A percentile compares a stretch with the other conserved stretches of the same genome.
Conservation (phyloP, 2,888 invertebrate genomes). For the Scelioninae gen. 1 region DNA sequence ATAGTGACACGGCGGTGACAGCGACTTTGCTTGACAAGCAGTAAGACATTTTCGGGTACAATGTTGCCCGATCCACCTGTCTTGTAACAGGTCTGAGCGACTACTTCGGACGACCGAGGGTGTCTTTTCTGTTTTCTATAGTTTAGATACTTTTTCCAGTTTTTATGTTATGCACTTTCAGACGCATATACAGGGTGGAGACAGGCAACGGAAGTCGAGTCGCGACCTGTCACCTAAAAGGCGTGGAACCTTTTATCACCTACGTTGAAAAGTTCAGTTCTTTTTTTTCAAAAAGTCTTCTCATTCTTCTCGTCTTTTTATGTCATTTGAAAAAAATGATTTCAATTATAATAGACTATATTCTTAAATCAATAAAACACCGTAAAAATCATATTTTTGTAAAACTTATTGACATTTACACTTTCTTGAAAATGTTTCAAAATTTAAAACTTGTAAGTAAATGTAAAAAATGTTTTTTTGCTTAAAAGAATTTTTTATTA, state of each 20-base stretch:
- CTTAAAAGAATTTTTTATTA: too few relatives aligned
- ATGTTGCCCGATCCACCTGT: slow-evolving; percentile 66
- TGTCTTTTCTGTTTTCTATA: slow-evolving; percentile 57
- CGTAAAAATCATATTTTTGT: too few relatives aligned
- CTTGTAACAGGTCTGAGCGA: slow-evolving; percentile 61
- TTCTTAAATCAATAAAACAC: too few relatives aligned
- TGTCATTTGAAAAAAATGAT: too few relatives aligned
- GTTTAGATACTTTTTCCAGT: slow-evolving; percentile 26
- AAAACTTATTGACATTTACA: too few relatives aligned
- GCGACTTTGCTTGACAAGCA: slow-evolving; percentile 54
- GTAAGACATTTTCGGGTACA: slow-evolving; percentile 60
- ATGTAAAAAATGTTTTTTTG: too few relatives aligned
- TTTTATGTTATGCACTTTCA: slow-evolving; percentile 27
- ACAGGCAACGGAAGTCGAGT: slow-evolving; percentile 65
- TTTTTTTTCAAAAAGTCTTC: not conserved
- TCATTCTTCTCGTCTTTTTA: too few relatives aligned
- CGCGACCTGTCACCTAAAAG: slow-evolving; percentile 59
- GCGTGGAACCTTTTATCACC: slow-evolving; percentile 55
- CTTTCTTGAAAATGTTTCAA: too few relatives aligned
- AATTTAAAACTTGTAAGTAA: too few relatives aligned
- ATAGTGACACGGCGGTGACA: slow-evolving; percentile 58
- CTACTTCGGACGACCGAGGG: slow-evolving; percentile 46
- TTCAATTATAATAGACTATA: too few relatives aligned
- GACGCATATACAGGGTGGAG: slow-evolving; percentile 1
- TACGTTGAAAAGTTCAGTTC: not conserved